Evolutionary conservation across 2,888 invertebrate species (phyloP).

Genomic region (Pseudococcus jackbeardsleyi): DNA sequence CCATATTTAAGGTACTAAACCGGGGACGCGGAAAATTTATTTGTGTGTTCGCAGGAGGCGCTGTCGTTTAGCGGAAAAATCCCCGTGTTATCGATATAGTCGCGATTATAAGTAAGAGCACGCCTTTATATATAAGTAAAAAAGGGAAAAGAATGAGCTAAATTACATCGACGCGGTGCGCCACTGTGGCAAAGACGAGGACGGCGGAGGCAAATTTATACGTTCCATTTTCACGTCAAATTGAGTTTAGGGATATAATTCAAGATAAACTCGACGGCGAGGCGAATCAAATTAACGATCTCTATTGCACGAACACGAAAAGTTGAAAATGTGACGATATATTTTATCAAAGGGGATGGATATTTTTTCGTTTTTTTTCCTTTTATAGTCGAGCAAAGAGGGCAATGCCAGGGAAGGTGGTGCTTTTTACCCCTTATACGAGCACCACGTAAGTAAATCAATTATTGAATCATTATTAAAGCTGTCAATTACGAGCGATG

Average conservation of each 20-base stretch:
- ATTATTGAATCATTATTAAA: background rate
- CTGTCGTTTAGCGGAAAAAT: constrained; percentile 35
- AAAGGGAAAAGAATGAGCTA: background rate
- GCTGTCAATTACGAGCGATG: constrained; percentile 5
- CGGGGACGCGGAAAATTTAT: background rate
- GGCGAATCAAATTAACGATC: constrained; percentile 25
- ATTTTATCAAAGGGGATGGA: constrained; percentile 10
- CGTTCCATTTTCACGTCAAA: constrained; percentile 31
- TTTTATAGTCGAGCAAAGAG: background rate
- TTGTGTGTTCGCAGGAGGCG: background rate
- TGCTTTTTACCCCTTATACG: background rate
- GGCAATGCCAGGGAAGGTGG: background rate
- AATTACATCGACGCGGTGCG: background rate
- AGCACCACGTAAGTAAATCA: background rate
- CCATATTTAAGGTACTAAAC: background rate
- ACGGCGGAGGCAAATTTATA: background rate
- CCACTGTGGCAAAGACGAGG: background rate
- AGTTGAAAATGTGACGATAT: constrained; percentile 21
- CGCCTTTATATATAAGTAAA: background rate
- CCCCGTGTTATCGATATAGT: constrained; percentile 26
- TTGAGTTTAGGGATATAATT: constrained; percentile 33
- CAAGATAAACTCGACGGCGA: constrained; percentile 19
- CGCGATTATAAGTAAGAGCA: constrained; percentile 16
- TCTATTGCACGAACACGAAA: constrained; percentile 29
- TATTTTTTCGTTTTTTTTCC: background rate